Conservation (phyloP, 1,140 invertebrate species). For the Sycophaga agraensis region DNA sequence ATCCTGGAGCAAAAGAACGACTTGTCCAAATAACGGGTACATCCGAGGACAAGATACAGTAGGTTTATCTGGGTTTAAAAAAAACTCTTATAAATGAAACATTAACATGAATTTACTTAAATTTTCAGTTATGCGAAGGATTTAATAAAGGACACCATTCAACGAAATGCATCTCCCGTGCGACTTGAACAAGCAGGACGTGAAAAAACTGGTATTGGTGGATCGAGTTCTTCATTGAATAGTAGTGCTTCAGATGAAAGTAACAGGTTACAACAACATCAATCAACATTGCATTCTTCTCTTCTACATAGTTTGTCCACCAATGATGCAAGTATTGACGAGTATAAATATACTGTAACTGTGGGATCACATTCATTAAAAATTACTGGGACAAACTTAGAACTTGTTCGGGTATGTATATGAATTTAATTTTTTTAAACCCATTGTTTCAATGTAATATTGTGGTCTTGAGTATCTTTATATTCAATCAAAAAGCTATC, state of each 20-base stretch:
- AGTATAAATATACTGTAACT: conserved; percentile 84
- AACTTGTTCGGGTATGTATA: conserved; percentile 74
- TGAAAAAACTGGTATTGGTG: conserved; percentile 65
- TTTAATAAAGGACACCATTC: conserved; percentile 88
- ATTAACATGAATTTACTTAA: too few species aligned
- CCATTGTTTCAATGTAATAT: too few species aligned
- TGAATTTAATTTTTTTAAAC: too few species aligned
- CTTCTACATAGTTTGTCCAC: conserved; percentile 78
- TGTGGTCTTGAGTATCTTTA: too few species aligned
- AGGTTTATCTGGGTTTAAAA: conserved; percentile 48
- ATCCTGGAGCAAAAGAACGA: conserved; percentile 86
- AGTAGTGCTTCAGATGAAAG: conserved; percentile 76
- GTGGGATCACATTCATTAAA: conserved; percentile 78
- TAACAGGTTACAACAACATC: conserved; percentile 51
- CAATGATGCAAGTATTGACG: conserved; percentile 79
- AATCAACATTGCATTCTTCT: conserved; percentile 48
- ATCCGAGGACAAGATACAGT: conserved; percentile 89
- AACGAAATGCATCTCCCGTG: conserved; percentile 87
- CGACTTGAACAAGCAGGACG: conserved; percentile 64
- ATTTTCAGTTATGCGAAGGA: conserved; percentile 78
- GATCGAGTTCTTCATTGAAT: conserved; percentile 67
- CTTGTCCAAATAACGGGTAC: conserved; percentile 91
- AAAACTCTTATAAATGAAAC: too few species aligned
- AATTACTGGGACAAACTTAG: conserved; percentile 80
- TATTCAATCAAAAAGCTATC: background rate